Evolutionary conservation across 2,888 invertebrate species (phyloP).

Genomic region (Synergus gifuensis): DNA sequence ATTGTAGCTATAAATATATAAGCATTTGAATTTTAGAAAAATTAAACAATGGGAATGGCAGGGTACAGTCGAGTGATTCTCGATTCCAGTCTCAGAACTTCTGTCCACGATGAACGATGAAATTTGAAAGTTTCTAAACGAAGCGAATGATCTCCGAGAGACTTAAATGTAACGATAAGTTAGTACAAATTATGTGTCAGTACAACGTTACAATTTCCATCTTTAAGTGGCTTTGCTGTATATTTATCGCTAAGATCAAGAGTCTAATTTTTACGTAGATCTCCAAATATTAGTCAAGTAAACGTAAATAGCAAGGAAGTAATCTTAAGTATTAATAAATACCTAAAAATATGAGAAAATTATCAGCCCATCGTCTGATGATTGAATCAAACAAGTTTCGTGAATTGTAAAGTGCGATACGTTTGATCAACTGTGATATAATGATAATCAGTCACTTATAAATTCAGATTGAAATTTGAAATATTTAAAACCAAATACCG

Average conservation of each 20-base stretch:
- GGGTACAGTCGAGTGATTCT: background rate
- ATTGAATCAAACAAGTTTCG: constrained; percentile 20
- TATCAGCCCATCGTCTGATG: constrained; percentile 10
- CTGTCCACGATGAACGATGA: constrained; percentile 12
- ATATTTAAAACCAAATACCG: background rate
- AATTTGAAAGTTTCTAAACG: constrained; percentile 5
- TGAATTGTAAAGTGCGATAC: constrained; percentile 24
- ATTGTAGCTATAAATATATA: constrained; percentile 54
- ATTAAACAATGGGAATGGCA: background rate
- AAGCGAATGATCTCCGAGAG: constrained; percentile 27
- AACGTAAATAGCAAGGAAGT: background rate
- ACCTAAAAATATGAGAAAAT: background rate
- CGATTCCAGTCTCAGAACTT: constrained; percentile 11
- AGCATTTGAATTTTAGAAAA: constrained; percentile 50
- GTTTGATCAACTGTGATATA: constrained; percentile 38
- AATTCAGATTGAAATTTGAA: background rate
- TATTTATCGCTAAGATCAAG: background rate
- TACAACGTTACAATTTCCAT: background rate
- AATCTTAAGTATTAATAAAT: constrained; percentile 3
- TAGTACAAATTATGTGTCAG: constrained; percentile 22
- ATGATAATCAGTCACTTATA: constrained; percentile 17
- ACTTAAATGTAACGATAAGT: constrained; percentile 4
- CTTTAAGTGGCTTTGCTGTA: background rate
- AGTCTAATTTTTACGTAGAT: constrained; percentile 10
- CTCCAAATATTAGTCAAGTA: constrained; percentile 1